Evolutionary conservation across 2,888 invertebrate genomes (phyloP), one percentile per base, ranked within the genome.

Genomic region (Ectemnius continuus): DNA sequence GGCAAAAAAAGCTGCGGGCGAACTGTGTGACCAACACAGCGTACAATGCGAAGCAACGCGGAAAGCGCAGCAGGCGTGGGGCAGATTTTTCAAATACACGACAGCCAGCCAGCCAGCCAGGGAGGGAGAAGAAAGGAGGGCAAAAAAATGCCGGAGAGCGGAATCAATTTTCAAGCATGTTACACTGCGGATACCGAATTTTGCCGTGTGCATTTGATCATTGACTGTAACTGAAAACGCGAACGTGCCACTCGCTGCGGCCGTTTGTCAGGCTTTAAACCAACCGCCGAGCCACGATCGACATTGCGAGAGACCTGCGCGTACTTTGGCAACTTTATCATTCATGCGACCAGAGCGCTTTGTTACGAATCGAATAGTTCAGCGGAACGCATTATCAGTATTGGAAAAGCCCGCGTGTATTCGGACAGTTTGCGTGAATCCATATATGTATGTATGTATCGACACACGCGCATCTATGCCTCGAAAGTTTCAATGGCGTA

Each of bases 331-430:
- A 60, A 79, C 61, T 79, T 76, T 75, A 73, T 79, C 74, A 72
- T 62, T 75, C 67, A 61, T 52, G 45, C 45, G 13, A 48, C 16
- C 52, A 23, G 61, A 26, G 16, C 59, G 66, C 52, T 59, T 68
- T 56, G 65, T 68, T 67, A 59, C 66, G 72, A 68, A 74, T 79
- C 67, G 79, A 47, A 71, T 65, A 63, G 67, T 48, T 70, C 62
- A 61, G 60, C 70, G 58, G 70, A 79, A 76, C 69, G 69, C 80
- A 82, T 84, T 82, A 75, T 45, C 74, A 61, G 75, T 78, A 84
- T 84, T 79, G 80, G 70, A 68, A 72, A 76, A 71, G 58, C 56
- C 65, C 68, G 61, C 63, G 63, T 28, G 20, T 45, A 57, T 16
- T 46, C 63, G 58, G 63, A 28, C 47, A 8, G 8, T 66, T 47